Conservation (phyloP, 2,113 vertebrate genomes). For the Aspiorhynchus laticeps region DNA sequence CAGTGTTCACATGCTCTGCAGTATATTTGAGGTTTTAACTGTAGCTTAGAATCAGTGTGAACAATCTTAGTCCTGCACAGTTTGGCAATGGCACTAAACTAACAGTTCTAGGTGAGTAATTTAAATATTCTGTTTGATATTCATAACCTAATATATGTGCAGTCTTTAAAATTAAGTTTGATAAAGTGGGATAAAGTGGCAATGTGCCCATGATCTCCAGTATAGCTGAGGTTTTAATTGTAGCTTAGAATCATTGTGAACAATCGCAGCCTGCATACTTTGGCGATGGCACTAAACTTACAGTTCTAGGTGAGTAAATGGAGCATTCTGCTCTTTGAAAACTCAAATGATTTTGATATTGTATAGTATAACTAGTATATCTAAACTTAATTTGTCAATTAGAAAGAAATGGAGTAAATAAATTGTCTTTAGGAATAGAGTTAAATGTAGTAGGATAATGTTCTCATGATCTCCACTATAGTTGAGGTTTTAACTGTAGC, state of each 20-base stretch:
- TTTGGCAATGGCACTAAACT: constrained; percentile 61
- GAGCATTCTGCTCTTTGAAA: neutral
- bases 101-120: constrained; percentile 20
- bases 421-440: neutral
- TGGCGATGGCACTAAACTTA: constrained; percentile 42
- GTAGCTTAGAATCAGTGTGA: constrained; percentile 72
- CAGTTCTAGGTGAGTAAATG: constrained; percentile 60
- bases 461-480: neutral
- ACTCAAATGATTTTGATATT: neutral
- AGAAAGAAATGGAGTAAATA: neutral
- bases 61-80: constrained; percentile 57
- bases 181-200: neutral
- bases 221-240: constrained; percentile 45
- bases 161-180: neutral
- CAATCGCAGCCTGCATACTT: neutral
- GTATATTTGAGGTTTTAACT: constrained; percentile 67
- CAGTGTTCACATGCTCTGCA: neutral
- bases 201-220: neutral
- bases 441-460: neutral
- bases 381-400: neutral
- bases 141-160: neutral
- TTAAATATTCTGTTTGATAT: neutral
- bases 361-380: neutral
- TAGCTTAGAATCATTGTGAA: constrained; percentile 2
- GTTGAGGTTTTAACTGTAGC: neutral